Conservation (phyloP, 2,113 vertebrate genomes). For the Ailuropoda melanoleuca region DNA sequence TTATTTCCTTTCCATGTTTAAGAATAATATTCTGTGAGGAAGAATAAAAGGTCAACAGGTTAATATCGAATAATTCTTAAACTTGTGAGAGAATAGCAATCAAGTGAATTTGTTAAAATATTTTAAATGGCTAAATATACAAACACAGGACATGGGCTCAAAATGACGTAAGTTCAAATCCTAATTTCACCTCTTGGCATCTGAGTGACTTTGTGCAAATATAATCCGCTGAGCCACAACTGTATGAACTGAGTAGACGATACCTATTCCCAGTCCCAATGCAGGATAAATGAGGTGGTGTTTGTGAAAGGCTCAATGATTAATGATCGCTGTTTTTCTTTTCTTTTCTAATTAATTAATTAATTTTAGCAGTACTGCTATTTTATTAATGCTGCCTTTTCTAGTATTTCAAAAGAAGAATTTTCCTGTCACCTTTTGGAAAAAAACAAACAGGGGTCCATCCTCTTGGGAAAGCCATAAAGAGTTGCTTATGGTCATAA, state of each 20-base stretch:
- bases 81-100: background rate
- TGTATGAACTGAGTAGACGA: background rate
- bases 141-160: too few relatives aligned
- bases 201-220: too few relatives aligned
- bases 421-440: background rate
- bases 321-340: background rate
- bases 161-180: background rate
- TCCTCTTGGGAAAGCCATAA: background rate
- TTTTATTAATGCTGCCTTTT: background rate
- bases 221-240: background rate
- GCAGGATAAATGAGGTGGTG: rapidly evolving
- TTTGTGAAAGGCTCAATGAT: background rate
- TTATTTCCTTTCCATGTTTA: background rate
- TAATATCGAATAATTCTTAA: background rate
- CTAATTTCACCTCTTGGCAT: background rate
- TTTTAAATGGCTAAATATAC: background rate
- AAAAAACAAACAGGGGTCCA: background rate
- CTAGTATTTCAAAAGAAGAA: background rate
- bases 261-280: rapidly evolving
- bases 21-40: background rate
- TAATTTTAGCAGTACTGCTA: background rate
- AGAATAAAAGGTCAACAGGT: background rate
- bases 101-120: background rate
- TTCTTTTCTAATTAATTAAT: background rate
- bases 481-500: background rate